Evolutionary conservation across 2,888 invertebrate species (phyloP), one percentile per base, ranked within the genome.

Genomic region (Leptura quadrifasciata): DNA sequence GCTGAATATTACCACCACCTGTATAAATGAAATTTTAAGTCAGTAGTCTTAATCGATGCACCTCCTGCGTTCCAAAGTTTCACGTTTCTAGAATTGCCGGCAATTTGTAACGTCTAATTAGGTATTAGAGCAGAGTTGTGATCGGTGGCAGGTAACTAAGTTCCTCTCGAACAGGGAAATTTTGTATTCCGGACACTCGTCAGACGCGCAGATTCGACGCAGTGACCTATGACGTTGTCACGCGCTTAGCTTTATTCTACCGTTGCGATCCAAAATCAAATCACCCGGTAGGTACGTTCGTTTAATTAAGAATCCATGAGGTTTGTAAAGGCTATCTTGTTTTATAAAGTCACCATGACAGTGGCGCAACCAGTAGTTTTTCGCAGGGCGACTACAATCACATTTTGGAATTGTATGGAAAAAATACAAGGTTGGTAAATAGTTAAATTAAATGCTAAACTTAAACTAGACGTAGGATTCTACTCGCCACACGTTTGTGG

Each of bases 221-320:
- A 84, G 85, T 86, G 86, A 86, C 86, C 86, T 85, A 85, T 86
- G 85, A 85, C 84, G 76, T 80, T 79, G 84, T 86, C 86, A 86
- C 85, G 86, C 75, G 79, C 83, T 78, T 68, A 75, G 83, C 84
- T 85, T 84, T 84, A 84, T 84, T 84, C 84, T 77, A 78, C 79
- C 81, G 84, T 83, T 80, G 83, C 81, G 84, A 82, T 83, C 82
- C 80, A 77, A 85, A 85, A 86, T 85, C 85, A 84, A 85, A 86
- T 86, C 86, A 84, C 82, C 83, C 82, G 58, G 67, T 72, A 82
- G 84, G 69, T 82, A 80, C 76, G 81, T 81, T 82, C 81, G 76
- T 75, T 76, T 82, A 82, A 84, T 83, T 81, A 82, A 78, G 76
- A 60, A 67, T 61, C 74, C 71, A 71, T 71, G 76, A 65, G 57